Base-by-base conservation (phyloP, 2,888 invertebrate genomes). In the Papilio elwesi region DNA sequence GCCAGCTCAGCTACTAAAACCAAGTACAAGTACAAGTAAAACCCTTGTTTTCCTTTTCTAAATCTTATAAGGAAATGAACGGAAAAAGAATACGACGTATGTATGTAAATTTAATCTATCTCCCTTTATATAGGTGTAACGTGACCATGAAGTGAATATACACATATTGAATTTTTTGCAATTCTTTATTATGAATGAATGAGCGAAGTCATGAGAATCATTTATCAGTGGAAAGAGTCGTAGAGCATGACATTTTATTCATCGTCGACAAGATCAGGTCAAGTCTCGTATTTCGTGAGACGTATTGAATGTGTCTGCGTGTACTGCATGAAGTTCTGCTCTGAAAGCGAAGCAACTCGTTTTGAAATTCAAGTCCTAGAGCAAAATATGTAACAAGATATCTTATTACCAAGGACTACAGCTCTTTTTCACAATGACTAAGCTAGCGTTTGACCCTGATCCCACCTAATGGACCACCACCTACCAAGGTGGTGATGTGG, bases 331-430 rank as follows among this genome's bases (percentile, higher is more conserved):
- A 38, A 68, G 68, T 68, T 68, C 68, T 68, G 68, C 68, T 68
- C 68, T 68, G 59, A 57, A 68, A 68, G 49, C 9, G 59, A 68
- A 10, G 68, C 26, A 59, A 51, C 68, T 68, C 49, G 59, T 68
- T 57, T 68, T 68, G 68, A 68, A 68, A 59, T 68, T 59, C 49
- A 68, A 68, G 43, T 68, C 57, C 59, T 68, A 59, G 36, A 57
- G 68, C 68, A 59, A 66, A 68, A 59, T 43, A 13, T 68, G 68
- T 68, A 59, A 68, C 43, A 13, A n/a, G 48, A 68, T 68, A 68
- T 68, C 48, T 13, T 16, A 68, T 55, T 57, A 59, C 55, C 9
- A 26, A 26, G 26, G 26, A 26, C 26, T 4, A 26, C 26, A 26
- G 2, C 26, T 26, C 26, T 26, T 26, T 26, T 26, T 26, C 4